Base-by-base conservation (phyloP, 1,140 invertebrate species). In the Bombus difficillimus region DNA sequence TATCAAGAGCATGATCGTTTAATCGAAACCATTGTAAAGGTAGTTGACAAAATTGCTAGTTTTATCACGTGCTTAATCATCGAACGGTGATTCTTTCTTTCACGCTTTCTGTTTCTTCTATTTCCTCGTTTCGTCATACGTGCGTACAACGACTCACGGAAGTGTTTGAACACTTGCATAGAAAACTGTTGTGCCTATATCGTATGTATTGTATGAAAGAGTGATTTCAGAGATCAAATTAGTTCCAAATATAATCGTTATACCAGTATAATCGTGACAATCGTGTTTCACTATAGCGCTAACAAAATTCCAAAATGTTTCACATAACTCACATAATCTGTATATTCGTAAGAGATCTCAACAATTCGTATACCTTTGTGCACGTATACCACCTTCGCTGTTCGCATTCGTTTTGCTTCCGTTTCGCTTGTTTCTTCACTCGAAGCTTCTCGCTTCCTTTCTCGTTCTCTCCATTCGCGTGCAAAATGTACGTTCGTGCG, bases 31-130 rank as follows among this genome's bases (percentile, higher is more conserved):
- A 4, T 62, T 5, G 37, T 34, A 41, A 79, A 25, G 25, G 41
- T 32, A 22, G 68, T 71, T 73, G 79, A 80, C 73, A 47, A 85
- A 85, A 85, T 53, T 41, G 74, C 39, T 22, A 34, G 59, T 41
- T 73, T 85, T 47, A 66, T 81, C 57, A 25, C 68, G 68, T 22
- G 12, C 4, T 15, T 18, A 47, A 47, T 47, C 62, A 69, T 25
- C 47, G 37, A 10, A n/a, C 28, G 47, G 28, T 22, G 15, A 68
- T 32, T 72, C 1, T 43, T 72, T 47, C 12, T 68, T 9, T 13
- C 62, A 10, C 25, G 28, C 18, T 25, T 71, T 8, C 41, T 53
- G 3, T 28, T 10, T 34, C 4, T 22, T 25, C 9, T 32, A 34
- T 76, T 43, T 57, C 57, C 47, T 37, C 18, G 47, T 53, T 53